These are phyloP conservation scores for Dissostichus mawsoni DNA, from an alignment of 2,113 vertebrate species.

Conservation along the genomic window DNA sequence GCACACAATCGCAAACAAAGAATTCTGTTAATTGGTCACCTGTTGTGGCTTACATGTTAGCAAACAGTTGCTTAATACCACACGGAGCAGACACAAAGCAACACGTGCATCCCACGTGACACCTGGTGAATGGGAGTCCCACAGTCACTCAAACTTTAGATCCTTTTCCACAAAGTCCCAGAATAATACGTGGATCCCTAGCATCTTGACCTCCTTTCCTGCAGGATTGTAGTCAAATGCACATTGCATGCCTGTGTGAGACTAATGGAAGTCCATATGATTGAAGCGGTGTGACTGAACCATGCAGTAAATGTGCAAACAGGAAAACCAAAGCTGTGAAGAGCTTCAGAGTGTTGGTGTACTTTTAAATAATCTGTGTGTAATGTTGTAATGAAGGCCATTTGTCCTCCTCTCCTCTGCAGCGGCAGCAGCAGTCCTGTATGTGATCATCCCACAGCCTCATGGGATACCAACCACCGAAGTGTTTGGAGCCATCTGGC, in stretches of 20 bases:
- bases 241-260: not conserved
- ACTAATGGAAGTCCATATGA: too few species aligned
- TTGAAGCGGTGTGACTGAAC: not conserved
- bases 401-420: not conserved
- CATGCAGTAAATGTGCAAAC: not conserved
- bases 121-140: not conserved
- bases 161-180: not conserved
- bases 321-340: not conserved
- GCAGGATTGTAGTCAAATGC: not conserved
- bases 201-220: not conserved
- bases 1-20: not conserved
- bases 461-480: conserved; percentile 95
- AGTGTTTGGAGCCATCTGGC: conserved; percentile 93
- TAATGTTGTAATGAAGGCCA: too few species aligned
- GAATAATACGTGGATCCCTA: not conserved
- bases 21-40: not conserved
- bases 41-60: not conserved
- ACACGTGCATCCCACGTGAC: not conserved
- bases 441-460: conserved; percentile 85
- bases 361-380: too few species aligned
- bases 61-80: not conserved
- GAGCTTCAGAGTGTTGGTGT: not conserved
- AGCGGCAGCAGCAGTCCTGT: conserved; percentile 92
- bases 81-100: not conserved
- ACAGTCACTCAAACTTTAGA: not conserved